Base-by-base conservation (phyloP, 2,888 invertebrate genomes). In the Patella depressa region DNA sequence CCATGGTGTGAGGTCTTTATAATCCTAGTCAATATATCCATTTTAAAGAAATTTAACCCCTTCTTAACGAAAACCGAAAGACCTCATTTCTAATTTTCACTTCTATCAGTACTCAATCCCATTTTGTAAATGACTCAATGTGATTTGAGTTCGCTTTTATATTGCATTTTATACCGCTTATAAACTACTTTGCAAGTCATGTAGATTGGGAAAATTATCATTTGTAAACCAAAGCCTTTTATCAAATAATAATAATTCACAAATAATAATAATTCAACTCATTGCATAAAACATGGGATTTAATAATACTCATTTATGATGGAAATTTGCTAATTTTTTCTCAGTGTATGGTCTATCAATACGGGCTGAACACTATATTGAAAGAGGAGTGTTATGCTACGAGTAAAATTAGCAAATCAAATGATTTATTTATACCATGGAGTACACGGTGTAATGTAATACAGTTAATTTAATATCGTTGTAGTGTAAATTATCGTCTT, bases 241-340 rank as follows among this genome's bases (percentile, higher is more conserved):
- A 65, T 65, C 65, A 65, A 65, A 65, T 65, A 45, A 34, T 34
- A 34, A 45, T 45, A 45, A 45, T 45, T 45, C 45, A 45, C 45
- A 45, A 45, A 45, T 45, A 45, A 65, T 65, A 65, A 65, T 65
- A 65, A 65, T 65, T 65, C 65, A 65, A 65, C 24, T 24, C 65
- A 65, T 19, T 65, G 65, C 65, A 65, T 65, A 65, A 65, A 65
- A 65, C 65, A 65, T 65, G 65, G 65, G 65, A 12, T 65, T 65
- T 65, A 65, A 65, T 65, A 65, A 65, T 65, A 65, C 65, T 65
- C 19, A 19, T 19, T 65, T 65, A 65, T 65, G 65, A 65, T 65
- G 65, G 65, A 65, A 65, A 65, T 65, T 19, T 65, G 65, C 24
- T 65, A 65, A 65, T 65, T 65, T 65, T 65, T 65, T 65, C 65